Conservation (phyloP, 1,140 invertebrate genomes). For the Bilobella aurantiaca region DNA sequence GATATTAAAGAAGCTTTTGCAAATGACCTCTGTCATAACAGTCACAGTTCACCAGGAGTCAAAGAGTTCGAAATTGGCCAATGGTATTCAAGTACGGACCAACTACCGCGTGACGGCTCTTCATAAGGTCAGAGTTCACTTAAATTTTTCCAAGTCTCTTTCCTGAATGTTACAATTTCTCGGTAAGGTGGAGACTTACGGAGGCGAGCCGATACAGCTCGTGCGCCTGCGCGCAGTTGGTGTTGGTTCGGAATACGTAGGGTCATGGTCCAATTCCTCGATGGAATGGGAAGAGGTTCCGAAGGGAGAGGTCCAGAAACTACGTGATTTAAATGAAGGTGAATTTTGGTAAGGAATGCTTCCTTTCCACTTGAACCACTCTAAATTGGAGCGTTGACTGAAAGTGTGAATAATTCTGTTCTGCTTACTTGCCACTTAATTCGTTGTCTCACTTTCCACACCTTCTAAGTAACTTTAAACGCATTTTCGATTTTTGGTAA, state of each 20-base stretch:
- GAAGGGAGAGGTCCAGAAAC: constrained; percentile 57
- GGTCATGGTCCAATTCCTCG: constrained; percentile 57
- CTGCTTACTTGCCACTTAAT: neutral
- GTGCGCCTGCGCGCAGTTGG: constrained; percentile 62
- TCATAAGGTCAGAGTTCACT: constrained; percentile 54
- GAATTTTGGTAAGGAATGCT: constrained; percentile 67
- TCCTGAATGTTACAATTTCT: neutral
- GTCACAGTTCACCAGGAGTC: constrained; percentile 52
- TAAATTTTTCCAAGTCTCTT: neutral
- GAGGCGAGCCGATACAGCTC: constrained; percentile 60
- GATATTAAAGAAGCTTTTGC: constrained; percentile 59
- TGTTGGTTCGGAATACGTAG: constrained; percentile 56
- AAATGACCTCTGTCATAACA: constrained; percentile 76
- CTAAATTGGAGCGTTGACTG: neutral
- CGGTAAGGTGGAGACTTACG: constrained; percentile 56
- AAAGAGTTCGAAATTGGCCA: constrained; percentile 56
- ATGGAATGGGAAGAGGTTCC: constrained; percentile 66
- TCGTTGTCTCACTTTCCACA: neutral
- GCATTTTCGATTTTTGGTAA: neutral
- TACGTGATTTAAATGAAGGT: constrained; percentile 58
- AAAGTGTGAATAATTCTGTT: neutral
- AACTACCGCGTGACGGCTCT: constrained; percentile 70
- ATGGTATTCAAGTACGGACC: constrained; percentile 65
- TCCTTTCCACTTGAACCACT: neutral
- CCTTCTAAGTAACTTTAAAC: neutral